Evolutionary conservation across 2,797 vertebrate species (phyloP).

Genomic region (Gymnoscopelus microlampas): DNA sequence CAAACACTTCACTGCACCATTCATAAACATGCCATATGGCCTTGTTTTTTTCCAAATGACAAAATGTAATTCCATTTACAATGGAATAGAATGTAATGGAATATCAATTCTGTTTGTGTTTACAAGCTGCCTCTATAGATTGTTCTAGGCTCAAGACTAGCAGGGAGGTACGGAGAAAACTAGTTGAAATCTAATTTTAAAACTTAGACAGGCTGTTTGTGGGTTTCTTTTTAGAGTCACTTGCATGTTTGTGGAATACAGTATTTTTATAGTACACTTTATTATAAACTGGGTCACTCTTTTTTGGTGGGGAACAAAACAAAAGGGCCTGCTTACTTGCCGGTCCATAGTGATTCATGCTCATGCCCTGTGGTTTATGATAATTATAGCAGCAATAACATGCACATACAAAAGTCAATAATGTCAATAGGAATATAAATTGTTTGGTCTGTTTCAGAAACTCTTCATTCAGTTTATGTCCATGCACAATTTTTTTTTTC

Average conservation of each 20-base stretch:
- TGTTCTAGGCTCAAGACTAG: constrained; percentile 22
- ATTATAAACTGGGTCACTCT: constrained; percentile 59
- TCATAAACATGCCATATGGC: not conserved
- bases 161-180: constrained; percentile 44
- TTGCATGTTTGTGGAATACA: constrained; percentile 66
- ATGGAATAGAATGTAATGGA: not conserved
- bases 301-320: constrained; percentile 48
- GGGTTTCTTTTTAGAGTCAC: constrained; percentile 63
- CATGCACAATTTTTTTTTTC: not conserved
- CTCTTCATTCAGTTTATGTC: not conserved
- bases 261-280: constrained; percentile 67
- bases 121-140: constrained; percentile 1
- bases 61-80: not conserved
- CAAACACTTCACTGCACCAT: not conserved
- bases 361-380: constrained; percentile 33
- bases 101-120: not conserved
- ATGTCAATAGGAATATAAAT: not conserved
- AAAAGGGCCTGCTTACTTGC: constrained; percentile 50
- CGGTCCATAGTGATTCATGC: constrained; percentile 44
- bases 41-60: not conserved
- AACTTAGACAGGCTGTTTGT: constrained; percentile 58
- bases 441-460: not conserved
- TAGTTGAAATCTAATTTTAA: constrained; percentile 69
- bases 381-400: constrained; percentile 17
- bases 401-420: not conserved